Percentiles rank a stretch among this genome's conserved stretches.
These are phyloP conservation scores for Acromyrmex heyeri DNA, from an alignment of 1,140 invertebrate species.

Conservation along the genomic window DNA sequence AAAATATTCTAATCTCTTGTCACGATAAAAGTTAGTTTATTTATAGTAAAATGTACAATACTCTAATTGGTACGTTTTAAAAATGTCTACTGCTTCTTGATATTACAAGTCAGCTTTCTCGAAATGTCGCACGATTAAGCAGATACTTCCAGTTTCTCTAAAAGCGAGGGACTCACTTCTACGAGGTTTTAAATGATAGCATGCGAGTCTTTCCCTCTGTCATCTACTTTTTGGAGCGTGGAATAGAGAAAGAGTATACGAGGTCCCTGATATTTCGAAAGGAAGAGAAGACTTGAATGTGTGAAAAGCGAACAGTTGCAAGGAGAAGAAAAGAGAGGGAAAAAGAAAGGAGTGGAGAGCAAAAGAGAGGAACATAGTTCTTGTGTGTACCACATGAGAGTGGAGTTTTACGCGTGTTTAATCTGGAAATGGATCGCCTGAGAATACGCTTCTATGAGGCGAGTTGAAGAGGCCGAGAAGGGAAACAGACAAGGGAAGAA, in stretches of 20 bases:
- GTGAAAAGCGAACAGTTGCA: constrained; percentile 33
- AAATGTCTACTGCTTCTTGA: constrained; percentile 9
- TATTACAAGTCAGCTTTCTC: constrained; percentile 22
- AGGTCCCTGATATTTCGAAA: constrained; percentile 57
- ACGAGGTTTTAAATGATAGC: constrained; percentile 72
- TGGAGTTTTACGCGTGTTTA: constrained; percentile 85
- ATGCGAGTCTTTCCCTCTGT: constrained; percentile 68
- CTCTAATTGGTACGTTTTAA: constrained; percentile 21
- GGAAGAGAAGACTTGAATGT: constrained; percentile 6
- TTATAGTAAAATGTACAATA: constrained; percentile 9
- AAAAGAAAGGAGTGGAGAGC: neutral
- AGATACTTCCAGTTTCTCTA: constrained; percentile 22
- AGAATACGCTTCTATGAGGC: constrained; percentile 80
- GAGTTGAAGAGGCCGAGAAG: constrained; percentile 73
- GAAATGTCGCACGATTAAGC: constrained; percentile 36
- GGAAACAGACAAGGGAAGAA: constrained; percentile 58
- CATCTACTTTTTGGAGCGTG: constrained; percentile 69
- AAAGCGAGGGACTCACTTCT: constrained; percentile 51
- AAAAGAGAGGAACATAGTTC: constrained; percentile 69
- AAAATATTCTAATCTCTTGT: neutral
- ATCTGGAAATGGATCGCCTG: constrained; percentile 85
- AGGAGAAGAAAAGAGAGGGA: neutral
- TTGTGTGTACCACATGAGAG: constrained; percentile 78
- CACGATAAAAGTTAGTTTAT: neutral
- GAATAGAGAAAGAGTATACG: neutral